A percentile compares a stretch with the other conserved stretches of the same genome.
Conservation (phyloP, 2,797 vertebrate species). For the Spea hammondii region DNA sequence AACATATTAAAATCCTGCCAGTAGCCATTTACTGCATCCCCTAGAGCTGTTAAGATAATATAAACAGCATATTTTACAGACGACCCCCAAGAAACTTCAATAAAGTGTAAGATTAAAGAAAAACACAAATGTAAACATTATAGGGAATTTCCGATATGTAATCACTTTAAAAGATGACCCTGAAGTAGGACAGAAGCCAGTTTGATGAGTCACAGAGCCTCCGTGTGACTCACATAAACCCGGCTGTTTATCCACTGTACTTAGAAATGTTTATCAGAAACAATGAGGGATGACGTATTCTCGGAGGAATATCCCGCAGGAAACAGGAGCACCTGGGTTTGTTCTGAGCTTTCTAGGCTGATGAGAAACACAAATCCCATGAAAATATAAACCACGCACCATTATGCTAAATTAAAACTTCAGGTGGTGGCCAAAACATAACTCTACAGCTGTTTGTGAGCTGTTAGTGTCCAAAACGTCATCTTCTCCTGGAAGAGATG, state of each 20-base stretch:
- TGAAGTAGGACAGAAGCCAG: background rate
- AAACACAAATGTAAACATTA: background rate
- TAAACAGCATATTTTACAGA: background rate
- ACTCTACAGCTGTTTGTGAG: no score
- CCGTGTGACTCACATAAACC: background rate
- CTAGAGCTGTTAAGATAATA: background rate
- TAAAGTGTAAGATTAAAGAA: background rate
- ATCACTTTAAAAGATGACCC: background rate
- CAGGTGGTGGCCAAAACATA: no score
- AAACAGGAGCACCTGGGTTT: slow-evolving; percentile 16
- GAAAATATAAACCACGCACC: background rate
- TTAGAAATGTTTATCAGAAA: slow-evolving; percentile 38
- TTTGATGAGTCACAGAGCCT: slow-evolving; percentile 31
- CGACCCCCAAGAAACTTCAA: background rate
- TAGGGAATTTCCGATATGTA: background rate
- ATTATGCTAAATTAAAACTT: background rate
- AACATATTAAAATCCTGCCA: background rate
- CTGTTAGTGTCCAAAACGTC: no score
- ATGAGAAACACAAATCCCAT: slow-evolving; percentile 21
- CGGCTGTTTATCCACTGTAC: slow-evolving; percentile 25
- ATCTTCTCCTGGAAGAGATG: background rate
- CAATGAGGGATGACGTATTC: slow-evolving; percentile 36
- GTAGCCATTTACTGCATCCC: background rate
- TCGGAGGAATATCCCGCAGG: slow-evolving; percentile 39
- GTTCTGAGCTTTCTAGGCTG: slow-evolving; percentile 15